phyloP scores from a whole-genome alignment of 2,113 vertebrate genomes.

The Carassius auratus region DNA sequence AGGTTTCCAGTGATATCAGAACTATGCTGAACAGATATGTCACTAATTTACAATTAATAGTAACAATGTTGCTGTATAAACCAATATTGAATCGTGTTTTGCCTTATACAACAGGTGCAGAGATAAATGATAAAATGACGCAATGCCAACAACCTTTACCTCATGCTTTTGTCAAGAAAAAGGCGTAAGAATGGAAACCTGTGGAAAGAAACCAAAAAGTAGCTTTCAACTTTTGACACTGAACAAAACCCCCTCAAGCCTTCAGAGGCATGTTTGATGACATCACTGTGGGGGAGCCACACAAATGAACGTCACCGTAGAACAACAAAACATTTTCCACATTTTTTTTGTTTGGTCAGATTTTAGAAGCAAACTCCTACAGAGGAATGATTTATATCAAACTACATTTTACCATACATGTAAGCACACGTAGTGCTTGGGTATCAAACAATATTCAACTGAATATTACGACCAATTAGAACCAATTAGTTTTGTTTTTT shows the following conservation, averaged over 20 bases:
- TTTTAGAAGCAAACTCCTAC: neutral
- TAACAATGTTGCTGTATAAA: slow-evolving; percentile 12
- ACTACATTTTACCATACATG: neutral
- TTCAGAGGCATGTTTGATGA: neutral
- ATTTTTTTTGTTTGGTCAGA: neutral
- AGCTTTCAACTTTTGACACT: neutral
- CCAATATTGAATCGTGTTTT: neutral
- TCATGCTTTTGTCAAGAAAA: slow-evolving; percentile 3
- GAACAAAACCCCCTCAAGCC: neutral
- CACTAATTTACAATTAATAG: slow-evolving; percentile 4
- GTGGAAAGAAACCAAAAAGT: neutral
- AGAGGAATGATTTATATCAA: slow-evolving; percentile 17
- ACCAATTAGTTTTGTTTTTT: neutral
- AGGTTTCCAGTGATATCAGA: slow-evolving; percentile 38
- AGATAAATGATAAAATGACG: slow-evolving; percentile 14
- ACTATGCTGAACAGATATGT: slow-evolving; percentile 16
- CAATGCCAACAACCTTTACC: slow-evolving; percentile 7
- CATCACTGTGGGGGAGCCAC: neutral
- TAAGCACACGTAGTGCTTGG: neutral
- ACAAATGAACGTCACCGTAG: neutral
- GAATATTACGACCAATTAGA: neutral
- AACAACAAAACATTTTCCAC: neutral
- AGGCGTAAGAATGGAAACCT: neutral
- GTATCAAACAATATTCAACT: neutral
- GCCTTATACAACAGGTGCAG: slow-evolving; percentile 31